Evolutionary conservation across 2,797 vertebrate species (phyloP).

Genomic region (Psittacula derbiana): DNA sequence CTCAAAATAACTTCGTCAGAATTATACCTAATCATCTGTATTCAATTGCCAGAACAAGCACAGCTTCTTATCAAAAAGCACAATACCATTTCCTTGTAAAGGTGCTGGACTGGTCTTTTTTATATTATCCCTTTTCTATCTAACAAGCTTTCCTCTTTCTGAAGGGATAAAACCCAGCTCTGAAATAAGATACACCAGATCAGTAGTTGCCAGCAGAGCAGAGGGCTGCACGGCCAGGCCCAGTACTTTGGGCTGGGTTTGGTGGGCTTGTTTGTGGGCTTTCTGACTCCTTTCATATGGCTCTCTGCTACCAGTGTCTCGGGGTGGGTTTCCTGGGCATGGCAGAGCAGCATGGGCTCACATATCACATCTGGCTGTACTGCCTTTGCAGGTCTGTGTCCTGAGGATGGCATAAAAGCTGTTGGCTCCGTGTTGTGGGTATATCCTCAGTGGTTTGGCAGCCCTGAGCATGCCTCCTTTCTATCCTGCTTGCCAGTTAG

Average conservation of each 20-base stretch:
- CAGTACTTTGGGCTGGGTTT: background rate
- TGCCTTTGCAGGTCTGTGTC: background rate
- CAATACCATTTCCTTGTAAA: background rate
- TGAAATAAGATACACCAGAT: background rate
- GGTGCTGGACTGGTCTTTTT: background rate
- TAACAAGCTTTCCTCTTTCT: background rate
- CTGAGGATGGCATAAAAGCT: background rate
- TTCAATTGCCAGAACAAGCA: background rate
- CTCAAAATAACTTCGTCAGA: background rate
- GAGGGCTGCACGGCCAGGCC: background rate
- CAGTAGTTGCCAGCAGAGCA: background rate
- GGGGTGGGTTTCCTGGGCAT: background rate
- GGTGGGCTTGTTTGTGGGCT: background rate
- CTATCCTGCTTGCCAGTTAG: background rate
- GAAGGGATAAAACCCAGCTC: rapidly evolving
- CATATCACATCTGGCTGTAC: background rate
- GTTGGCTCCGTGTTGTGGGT: background rate
- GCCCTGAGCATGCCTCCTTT: background rate
- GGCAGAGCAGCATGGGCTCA: background rate
- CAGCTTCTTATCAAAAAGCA: background rate
- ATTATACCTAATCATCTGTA: background rate
- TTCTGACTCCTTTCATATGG: background rate
- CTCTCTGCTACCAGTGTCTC: background rate
- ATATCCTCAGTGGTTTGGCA: background rate
- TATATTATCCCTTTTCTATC: background rate